These are phyloP conservation scores for Elegia similella DNA, from an alignment of 2,888 invertebrate genomes.

Conservation along the genomic window DNA sequence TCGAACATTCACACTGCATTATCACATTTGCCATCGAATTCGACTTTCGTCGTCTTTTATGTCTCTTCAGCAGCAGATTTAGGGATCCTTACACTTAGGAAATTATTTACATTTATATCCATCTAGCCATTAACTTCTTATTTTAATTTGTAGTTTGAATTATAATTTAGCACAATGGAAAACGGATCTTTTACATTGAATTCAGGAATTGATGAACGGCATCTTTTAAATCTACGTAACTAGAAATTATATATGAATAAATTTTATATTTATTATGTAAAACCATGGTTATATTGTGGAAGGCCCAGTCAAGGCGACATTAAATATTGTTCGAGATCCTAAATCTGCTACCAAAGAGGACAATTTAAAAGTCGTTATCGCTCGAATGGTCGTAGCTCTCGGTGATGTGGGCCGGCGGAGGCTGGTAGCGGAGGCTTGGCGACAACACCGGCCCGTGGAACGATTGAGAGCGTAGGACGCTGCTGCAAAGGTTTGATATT, in stretches of 20 bases:
- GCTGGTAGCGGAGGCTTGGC: slow-evolving; percentile 53
- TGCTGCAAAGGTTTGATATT: slow-evolving; percentile 53
- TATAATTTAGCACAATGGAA: too few species aligned
- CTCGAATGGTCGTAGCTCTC: slow-evolving; percentile 74
- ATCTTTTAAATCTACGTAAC: too few species aligned
- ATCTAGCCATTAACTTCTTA: too few species aligned
- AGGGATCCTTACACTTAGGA: neutral
- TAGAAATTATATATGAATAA: too few species aligned
- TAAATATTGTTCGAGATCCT: too few species aligned
- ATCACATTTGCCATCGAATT: slow-evolving; percentile 50
- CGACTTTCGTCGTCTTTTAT: slow-evolving; percentile 26
- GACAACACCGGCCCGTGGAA: slow-evolving; percentile 81
- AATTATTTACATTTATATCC: too few species aligned
- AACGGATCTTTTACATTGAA: too few species aligned
- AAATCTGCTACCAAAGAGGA: slow-evolving; percentile 20
- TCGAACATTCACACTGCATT: slow-evolving; percentile 29
- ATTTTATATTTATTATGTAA: too few species aligned
- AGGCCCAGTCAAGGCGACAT: too few species aligned
- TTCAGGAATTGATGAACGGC: too few species aligned
- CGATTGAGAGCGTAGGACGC: slow-evolving; percentile 83
- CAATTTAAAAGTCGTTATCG: slow-evolving; percentile 76
- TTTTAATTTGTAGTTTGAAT: too few species aligned
- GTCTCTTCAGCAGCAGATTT: slow-evolving; percentile 1
- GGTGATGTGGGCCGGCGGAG: slow-evolving; percentile 52
- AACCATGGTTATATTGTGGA: too few species aligned